Conservation (phyloP, 2,113 vertebrate species). For the Phylloscopus trochilus region DNA sequence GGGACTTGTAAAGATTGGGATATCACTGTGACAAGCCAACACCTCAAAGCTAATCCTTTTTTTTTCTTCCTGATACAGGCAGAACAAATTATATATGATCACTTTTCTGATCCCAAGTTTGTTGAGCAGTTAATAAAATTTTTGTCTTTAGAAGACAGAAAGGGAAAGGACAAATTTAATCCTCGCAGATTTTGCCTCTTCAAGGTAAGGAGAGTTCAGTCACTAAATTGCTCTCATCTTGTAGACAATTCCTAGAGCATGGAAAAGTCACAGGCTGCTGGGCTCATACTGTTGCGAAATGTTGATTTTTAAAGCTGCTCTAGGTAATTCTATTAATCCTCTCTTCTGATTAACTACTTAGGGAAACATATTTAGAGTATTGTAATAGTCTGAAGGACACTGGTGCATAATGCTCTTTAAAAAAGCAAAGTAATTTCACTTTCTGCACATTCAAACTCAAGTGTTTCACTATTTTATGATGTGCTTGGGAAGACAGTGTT, state of each 20-base stretch:
- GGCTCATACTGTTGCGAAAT: not conserved
- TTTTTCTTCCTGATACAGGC: conserved; percentile 70
- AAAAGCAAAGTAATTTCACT: not conserved
- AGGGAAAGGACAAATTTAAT: conserved; percentile 98
- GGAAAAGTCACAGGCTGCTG: not conserved
- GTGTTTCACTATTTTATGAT: accelerated
- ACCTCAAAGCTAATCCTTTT: not conserved
- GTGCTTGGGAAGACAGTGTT: not conserved
- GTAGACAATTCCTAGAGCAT: not conserved
- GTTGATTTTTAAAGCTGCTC: not conserved
- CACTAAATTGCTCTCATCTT: not conserved
- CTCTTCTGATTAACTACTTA: not conserved
- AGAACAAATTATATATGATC: conserved; percentile 94
- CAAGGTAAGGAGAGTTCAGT: conserved; percentile 80
- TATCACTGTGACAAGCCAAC: not conserved
- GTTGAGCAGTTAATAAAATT: conserved; percentile 93
- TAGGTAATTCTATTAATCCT: not conserved
- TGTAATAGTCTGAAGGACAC: not conserved
- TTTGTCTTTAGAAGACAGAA: conserved; percentile 95
- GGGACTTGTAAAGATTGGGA: not conserved
- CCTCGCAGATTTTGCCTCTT: conserved; percentile 96
- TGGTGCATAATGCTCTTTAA: not conserved
- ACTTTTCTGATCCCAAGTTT: conserved; percentile 92
- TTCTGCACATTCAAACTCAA: not conserved
- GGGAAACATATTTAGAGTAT: not conserved